Evolutionary conservation across 92 coral and sea anemone species (phyloP).

Genomic region (Palythoa grandiflora): DNA sequence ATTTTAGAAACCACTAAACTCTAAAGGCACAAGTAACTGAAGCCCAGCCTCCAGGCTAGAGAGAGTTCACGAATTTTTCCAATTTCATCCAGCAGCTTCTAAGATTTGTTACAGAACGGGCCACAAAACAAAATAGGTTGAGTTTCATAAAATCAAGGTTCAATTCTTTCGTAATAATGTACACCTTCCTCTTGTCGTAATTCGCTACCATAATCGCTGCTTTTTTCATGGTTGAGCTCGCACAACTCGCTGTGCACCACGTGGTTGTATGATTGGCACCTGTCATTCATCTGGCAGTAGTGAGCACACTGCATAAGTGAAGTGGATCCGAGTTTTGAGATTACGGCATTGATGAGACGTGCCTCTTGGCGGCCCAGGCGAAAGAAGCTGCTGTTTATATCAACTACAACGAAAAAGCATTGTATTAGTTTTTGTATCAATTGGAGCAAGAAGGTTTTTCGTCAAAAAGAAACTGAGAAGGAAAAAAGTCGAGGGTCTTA

Average conservation of each 20-base stretch:
- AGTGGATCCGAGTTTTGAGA: constrained; percentile 25
- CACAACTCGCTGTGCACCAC: constrained; percentile 50
- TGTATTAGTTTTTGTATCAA: too few relatives aligned
- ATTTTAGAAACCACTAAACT: too few relatives aligned
- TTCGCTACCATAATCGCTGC: background rate
- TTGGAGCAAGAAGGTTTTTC: background rate
- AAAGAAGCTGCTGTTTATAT: constrained; percentile 58
- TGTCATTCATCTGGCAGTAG: constrained; percentile 57
- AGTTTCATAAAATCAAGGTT: background rate
- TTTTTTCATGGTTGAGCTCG: constrained; percentile 56
- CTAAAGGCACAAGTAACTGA: too few relatives aligned
- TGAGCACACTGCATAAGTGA: constrained; percentile 59
- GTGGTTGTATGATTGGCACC: constrained; percentile 70
- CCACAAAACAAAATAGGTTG: background rate
- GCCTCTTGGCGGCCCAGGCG: constrained; percentile 27
- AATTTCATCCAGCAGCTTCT: too few relatives aligned
- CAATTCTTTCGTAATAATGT: constrained; percentile 55
- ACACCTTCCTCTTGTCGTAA: constrained; percentile 32
- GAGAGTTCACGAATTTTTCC: too few relatives aligned
- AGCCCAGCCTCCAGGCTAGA: too few relatives aligned
- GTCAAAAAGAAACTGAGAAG: background rate
- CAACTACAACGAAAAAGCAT: constrained; percentile 24
- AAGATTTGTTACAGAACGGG: too few relatives aligned
- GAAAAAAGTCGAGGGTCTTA: too few relatives aligned
- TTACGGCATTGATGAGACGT: constrained; percentile 35